phyloP scores from a whole-genome alignment of 2,797 vertebrate genomes.

The Danio aesculapii region DNA sequence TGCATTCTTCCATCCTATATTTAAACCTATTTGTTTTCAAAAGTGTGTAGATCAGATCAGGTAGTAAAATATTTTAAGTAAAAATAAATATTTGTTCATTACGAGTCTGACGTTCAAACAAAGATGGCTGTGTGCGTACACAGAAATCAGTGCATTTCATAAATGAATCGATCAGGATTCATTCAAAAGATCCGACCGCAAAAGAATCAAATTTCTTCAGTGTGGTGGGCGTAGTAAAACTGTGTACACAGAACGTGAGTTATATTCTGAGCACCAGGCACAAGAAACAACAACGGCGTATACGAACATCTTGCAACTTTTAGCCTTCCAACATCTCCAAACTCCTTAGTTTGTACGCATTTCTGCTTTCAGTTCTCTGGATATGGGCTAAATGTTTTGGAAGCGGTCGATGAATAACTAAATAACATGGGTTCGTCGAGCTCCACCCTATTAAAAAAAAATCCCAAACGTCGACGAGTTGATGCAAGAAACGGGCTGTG shows the following conservation, averaged over 20 bases:
- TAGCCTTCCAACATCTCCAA: not conserved
- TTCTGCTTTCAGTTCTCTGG: not conserved
- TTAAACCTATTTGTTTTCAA: not conserved
- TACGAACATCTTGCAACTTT: not conserved
- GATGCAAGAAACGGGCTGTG: constrained; percentile 76
- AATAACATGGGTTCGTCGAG: constrained; percentile 70
- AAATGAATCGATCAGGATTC: constrained; percentile 12
- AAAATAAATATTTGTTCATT: not conserved
- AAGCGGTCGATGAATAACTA: not conserved
- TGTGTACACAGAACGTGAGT: not conserved
- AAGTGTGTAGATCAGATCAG: not conserved
- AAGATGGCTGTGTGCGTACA: not conserved
- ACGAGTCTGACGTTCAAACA: not conserved
- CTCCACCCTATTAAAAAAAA: constrained; percentile 60
- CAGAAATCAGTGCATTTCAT: not conserved
- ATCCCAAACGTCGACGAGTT: constrained; percentile 68
- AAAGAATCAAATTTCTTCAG: not conserved
- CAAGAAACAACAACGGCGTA: not conserved
- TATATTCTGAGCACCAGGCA: not conserved
- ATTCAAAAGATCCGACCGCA: constrained; percentile 3
- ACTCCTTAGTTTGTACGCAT: not conserved
- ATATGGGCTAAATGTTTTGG: not conserved
- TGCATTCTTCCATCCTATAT: not conserved
- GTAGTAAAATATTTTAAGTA: not conserved
- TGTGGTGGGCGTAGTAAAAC: not conserved